Evolutionary conservation across 2,113 vertebrate species (phyloP).

Genomic region (Cyprinodon brontotheroides): DNA sequence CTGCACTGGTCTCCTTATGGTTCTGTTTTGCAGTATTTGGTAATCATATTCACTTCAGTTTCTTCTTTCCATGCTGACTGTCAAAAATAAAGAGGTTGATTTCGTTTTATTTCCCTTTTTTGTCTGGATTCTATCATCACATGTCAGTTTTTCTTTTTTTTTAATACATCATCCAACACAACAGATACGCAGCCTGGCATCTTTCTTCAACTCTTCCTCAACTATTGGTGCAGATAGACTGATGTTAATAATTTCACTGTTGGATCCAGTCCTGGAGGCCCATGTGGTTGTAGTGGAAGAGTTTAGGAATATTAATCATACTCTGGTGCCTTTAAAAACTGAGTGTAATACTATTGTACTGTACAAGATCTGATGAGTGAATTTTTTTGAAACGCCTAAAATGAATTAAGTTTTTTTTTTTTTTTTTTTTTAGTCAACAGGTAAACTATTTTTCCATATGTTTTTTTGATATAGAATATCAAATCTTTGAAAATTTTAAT

Average conservation of each 20-base stretch:
- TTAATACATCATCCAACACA: conserved; percentile 23
- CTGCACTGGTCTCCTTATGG: neutral
- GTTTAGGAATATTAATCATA: conserved; percentile 54
- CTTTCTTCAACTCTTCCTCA: conserved; percentile 24
- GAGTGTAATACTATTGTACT: conserved; percentile 41
- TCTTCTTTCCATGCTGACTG: conserved; percentile 42
- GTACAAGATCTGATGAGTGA: conserved; percentile 27
- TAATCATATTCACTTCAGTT: conserved; percentile 21
- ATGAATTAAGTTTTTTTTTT: neutral
- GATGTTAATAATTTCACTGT: conserved; percentile 54
- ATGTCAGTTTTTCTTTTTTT: conserved; percentile 7
- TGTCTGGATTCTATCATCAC: conserved; percentile 20
- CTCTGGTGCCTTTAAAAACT: conserved; percentile 55
- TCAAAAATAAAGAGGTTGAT: conserved; percentile 19
- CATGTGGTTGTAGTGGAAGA: conserved; percentile 56
- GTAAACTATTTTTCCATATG: conserved; percentile 5
- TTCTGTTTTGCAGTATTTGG: conserved; percentile 13
- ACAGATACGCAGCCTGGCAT: conserved; percentile 4
- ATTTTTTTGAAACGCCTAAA: conserved; percentile 29
- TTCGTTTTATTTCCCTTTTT: conserved; percentile 31
- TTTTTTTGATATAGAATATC: neutral
- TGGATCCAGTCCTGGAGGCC: conserved; percentile 44
- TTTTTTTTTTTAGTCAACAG: conserved; percentile 7
- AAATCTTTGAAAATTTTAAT: no score
- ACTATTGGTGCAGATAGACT: conserved; percentile 32